A percentile compares a stretch with the other conserved stretches of the same genome.
Conservation (phyloP, 37 sponge, comb jelly and placozoan genomes). For the Chondrilla cf. caribensis region DNA sequence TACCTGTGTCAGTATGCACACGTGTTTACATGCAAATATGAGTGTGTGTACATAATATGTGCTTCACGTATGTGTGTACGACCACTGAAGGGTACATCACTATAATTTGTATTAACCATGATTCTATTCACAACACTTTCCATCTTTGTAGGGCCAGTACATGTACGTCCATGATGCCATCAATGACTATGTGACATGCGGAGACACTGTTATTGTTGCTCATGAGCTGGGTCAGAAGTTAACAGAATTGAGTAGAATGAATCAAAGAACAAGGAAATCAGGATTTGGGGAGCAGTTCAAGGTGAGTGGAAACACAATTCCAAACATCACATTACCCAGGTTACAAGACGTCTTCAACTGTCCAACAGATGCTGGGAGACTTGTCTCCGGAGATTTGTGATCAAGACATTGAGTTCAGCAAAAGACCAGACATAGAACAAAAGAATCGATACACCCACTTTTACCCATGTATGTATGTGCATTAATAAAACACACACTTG, state of each 20-base stretch:
- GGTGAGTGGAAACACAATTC: slow-evolving; percentile 24
- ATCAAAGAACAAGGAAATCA: slow-evolving; percentile 33
- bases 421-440: background rate
- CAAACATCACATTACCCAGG: too few species aligned
- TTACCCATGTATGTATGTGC: background rate
- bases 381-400: background rate
- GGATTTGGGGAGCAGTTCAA: slow-evolving; percentile 54
- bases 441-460: background rate
- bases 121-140: too few species aligned
- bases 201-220: slow-evolving; percentile 51
- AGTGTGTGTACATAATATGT: too few species aligned
- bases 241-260: slow-evolving; percentile 20
- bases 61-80: too few species aligned
- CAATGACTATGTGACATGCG: slow-evolving; percentile 54
- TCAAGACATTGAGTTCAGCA: background rate
- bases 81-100: too few species aligned
- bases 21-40: too few species aligned
- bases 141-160: slow-evolving; percentile 55
- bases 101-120: too few species aligned
- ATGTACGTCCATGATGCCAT: slow-evolving; percentile 71
- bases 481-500: background rate
- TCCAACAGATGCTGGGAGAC: background rate
- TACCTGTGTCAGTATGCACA: too few species aligned
- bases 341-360: too few species aligned
- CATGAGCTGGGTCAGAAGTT: slow-evolving; percentile 18